These are phyloP conservation scores for Fregetta grallaria DNA, from an alignment of 2,113 vertebrate genomes.

Conservation along the genomic window DNA sequence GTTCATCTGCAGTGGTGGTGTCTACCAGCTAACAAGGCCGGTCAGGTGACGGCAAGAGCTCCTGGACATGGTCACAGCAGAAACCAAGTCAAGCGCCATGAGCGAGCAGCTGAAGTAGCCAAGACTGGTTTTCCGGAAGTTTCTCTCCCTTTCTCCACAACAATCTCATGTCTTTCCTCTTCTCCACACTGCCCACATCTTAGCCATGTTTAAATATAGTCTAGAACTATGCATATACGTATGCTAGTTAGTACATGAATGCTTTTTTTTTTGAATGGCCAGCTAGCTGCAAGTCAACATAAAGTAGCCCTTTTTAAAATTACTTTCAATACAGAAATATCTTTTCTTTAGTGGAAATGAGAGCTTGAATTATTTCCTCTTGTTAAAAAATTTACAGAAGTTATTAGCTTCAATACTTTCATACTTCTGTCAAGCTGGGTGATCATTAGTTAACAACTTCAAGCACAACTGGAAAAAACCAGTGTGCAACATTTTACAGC, in stretches of 20 bases:
- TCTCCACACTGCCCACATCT: background rate
- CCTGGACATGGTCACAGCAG: background rate
- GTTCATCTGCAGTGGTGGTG: fast-evolving
- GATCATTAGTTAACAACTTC: background rate
- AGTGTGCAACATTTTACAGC: background rate
- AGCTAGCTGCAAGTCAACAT: background rate
- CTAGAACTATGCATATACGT: fast-evolving
- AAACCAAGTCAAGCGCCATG: background rate
- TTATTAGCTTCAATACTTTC: background rate
- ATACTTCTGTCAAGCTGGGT: background rate
- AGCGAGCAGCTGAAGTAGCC: background rate
- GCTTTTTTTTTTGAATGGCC: background rate
- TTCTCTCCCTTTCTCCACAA: background rate
- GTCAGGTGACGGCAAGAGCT: background rate
- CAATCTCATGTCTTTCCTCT: background rate
- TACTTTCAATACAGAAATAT: background rate
- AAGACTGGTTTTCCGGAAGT: background rate
- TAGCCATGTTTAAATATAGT: fast-evolving
- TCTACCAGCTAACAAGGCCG: fast-evolving
- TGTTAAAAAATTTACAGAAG: background rate
- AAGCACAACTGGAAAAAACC: background rate
- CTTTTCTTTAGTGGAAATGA: background rate
- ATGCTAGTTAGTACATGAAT: fast-evolving
- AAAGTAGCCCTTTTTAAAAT: background rate
- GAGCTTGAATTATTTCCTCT: background rate